Conservation (phyloP, 2,888 invertebrate species). For the Meliscaeva auricollis region DNA sequence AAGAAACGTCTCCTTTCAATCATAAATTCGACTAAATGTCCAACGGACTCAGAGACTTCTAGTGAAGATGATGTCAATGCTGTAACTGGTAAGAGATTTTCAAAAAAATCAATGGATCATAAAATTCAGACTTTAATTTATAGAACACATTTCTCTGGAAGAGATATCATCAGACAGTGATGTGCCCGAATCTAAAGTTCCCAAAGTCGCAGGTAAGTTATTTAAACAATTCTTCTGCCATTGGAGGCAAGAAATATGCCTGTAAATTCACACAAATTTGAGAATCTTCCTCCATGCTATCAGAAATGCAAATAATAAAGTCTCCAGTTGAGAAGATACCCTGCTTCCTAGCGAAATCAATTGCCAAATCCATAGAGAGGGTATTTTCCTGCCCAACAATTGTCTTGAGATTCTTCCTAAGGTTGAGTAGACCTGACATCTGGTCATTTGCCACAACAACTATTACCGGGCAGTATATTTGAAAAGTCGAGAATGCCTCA, state of each 20-base stretch:
- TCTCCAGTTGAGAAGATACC: constrained; percentile 81
- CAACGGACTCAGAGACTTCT: constrained; percentile 83
- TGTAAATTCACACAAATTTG: constrained; percentile 80
- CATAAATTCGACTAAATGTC: constrained; percentile 83
- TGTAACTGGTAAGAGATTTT: constrained; percentile 79
- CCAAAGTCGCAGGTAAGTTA: constrained; percentile 39
- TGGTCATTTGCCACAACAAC: constrained; percentile 75
- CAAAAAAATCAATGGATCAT: neutral
- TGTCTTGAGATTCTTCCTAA: constrained; percentile 80
- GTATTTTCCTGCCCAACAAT: constrained; percentile 79
- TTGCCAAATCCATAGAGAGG: constrained; percentile 80
- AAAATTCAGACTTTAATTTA: constrained; percentile 22
- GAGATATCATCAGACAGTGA: constrained; percentile 86
- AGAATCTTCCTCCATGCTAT: constrained; percentile 78
- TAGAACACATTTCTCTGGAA: constrained; percentile 87
- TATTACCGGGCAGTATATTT: constrained; percentile 83
- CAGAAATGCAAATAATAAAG: constrained; percentile 81
- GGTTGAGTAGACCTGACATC: constrained; percentile 78
- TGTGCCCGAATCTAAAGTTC: constrained; percentile 78
- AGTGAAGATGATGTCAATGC: constrained; percentile 82
- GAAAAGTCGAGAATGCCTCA: constrained; percentile 79
- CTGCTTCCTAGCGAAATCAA: constrained; percentile 79
- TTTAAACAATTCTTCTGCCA: constrained; percentile 10
- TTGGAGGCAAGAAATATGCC: constrained; percentile 80
- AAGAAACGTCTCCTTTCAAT: constrained; percentile 86